Conservation (phyloP, 2,797 vertebrate species). For the Falco biarmicus region DNA sequence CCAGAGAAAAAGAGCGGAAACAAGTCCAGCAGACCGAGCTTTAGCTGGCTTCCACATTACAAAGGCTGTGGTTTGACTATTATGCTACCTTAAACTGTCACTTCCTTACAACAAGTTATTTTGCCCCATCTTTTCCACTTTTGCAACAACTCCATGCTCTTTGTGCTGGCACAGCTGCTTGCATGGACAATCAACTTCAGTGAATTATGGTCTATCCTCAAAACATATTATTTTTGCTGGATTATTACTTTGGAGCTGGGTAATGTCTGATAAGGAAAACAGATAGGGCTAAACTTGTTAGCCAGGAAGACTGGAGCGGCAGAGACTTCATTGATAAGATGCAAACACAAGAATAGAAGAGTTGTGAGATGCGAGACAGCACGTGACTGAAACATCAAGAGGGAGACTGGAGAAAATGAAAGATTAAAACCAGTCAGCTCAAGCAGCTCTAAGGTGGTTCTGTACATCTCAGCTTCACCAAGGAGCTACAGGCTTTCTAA, state of each 20-base stretch:
- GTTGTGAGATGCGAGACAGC: background rate
- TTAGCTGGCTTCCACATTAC: background rate
- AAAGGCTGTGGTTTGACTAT: background rate
- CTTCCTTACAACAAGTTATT: background rate
- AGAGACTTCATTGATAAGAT: background rate
- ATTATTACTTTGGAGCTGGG: background rate
- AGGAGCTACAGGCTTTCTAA: background rate
- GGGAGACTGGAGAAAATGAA: background rate
- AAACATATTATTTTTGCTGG: background rate
- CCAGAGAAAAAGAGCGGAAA: background rate
- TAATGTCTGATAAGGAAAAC: background rate
- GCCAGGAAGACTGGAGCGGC: background rate
- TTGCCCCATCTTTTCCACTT: background rate
- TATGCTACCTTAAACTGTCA: fast-evolving
- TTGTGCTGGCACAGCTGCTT: background rate
- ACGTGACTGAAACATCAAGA: background rate
- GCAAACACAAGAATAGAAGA: background rate
- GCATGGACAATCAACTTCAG: background rate
- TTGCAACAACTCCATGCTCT: background rate
- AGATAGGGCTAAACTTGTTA: background rate
- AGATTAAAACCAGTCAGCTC: background rate
- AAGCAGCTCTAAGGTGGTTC: background rate
- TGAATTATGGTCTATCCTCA: background rate
- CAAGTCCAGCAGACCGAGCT: background rate
- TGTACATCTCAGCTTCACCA: background rate